A percentile compares a stretch with the other conserved stretches of the same genome.
These are phyloP conservation scores for Ganaspis brasiliensis DNA, from an alignment of 2,888 invertebrate genomes.

Conservation along the genomic window DNA sequence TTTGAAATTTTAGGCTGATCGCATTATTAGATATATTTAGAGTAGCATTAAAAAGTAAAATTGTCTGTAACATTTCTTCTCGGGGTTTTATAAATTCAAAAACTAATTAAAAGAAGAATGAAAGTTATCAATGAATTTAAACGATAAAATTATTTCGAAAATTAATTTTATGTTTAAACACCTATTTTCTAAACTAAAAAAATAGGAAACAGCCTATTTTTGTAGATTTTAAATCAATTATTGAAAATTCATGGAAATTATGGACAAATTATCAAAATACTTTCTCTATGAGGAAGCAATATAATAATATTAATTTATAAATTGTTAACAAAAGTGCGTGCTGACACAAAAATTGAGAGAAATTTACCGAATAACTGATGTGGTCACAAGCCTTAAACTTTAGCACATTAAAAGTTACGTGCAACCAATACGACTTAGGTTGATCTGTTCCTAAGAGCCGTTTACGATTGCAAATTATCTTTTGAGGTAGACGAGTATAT, in stretches of 20 bases:
- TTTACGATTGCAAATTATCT: constrained; percentile 74
- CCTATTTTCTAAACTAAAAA: no score
- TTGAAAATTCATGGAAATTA: no score
- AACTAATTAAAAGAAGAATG: background rate
- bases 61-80: background rate
- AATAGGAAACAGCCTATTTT: no score
- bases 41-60: background rate
- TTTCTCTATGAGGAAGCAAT: no score
- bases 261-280: no score
- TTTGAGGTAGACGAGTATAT: constrained; percentile 80
- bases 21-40: constrained; percentile 9
- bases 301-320: no score
- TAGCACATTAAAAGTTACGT: constrained; percentile 71
- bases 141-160: no score
- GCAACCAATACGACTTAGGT: constrained; percentile 69
- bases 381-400: constrained; percentile 72
- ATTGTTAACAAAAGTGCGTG: constrained; percentile 21
- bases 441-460: constrained; percentile 60
- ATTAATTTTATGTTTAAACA: no score
- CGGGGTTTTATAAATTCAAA: background rate
- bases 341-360: constrained; percentile 10
- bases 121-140: no score
- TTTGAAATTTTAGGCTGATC: constrained; percentile 21
- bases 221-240: no score
- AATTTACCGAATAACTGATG: constrained; percentile 64